Percentiles rank a stretch among this genome's conserved stretches.
Evolutionary conservation across 2,888 invertebrate genomes (phyloP).

Genomic region (Schizotus pectinicornis): DNA sequence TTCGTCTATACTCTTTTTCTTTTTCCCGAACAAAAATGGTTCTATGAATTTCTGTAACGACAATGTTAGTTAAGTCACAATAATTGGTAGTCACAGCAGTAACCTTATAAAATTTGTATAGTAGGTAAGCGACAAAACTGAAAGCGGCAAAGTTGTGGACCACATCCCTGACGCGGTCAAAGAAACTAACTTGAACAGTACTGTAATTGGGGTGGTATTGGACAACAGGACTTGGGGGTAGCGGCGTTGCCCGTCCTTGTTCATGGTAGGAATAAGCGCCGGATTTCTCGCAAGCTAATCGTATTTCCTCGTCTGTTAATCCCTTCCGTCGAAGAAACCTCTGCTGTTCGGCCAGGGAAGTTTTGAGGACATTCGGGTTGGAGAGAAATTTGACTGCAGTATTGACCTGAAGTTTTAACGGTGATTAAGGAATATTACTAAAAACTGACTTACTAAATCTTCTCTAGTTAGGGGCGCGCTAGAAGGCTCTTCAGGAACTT

Average conservation of each 20-base stretch:
- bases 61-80: slow-evolving; percentile 13
- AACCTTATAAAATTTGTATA: slow-evolving; percentile 85
- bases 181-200: slow-evolving; percentile 55
- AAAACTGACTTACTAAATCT: slow-evolving; percentile 35
- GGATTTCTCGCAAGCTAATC: slow-evolving; percentile 74
- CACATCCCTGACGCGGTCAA: slow-evolving; percentile 69
- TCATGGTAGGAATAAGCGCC: slow-evolving; percentile 55
- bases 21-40: slow-evolving; percentile 71
- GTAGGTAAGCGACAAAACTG: slow-evolving; percentile 77
- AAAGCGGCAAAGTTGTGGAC: slow-evolving; percentile 76
- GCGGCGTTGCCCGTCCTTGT: slow-evolving; percentile 34
- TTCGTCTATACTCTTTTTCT: slow-evolving; percentile 70
- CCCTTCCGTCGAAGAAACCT: slow-evolving; percentile 80
- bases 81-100: not conserved
- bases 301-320: slow-evolving; percentile 75
- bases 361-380: slow-evolving; percentile 82
- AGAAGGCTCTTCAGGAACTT: slow-evolving; percentile 8
- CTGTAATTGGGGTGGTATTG: slow-evolving; percentile 9
- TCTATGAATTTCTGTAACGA: slow-evolving; percentile 66
- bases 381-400: slow-evolving; percentile 87
- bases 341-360: slow-evolving; percentile 79
- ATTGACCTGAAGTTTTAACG: slow-evolving; percentile 67
- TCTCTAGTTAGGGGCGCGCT: slow-evolving; percentile 25
- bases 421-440: slow-evolving; percentile 2
- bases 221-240: slow-evolving; percentile 41